Evolutionary conservation across 2,113 vertebrate species (phyloP), one percentile per base, ranked within the genome.

Genomic region (Saccopteryx bilineata): DNA sequence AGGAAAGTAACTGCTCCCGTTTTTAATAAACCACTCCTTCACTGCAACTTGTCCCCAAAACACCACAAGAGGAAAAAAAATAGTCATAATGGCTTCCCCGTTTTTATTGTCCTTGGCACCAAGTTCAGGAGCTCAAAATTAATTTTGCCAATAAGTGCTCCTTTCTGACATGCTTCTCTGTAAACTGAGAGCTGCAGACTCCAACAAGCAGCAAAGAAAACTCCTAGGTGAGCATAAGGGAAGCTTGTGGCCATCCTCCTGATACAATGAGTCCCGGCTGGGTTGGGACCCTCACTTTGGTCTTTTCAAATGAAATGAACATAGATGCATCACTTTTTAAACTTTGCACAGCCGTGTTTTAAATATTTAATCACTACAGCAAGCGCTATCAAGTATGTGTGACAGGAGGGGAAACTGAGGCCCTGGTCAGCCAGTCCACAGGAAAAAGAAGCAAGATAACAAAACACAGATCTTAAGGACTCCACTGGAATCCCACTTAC

Each of bases 121-220:
- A 91, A 92, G 33, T 84, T 94, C 78, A 81, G 69, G 50, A 9
- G 15, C 72, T 96, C 61, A 39, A 94, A 96, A 66, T 81, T 94
- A 94, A 96, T 95, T 93, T 81, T 65, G 58, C 78, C 69, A 96
- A 72, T 96, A 96, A 93, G 4, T 86, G 31, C 50, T 85, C 8
- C 52, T 96, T 85, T 85, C 80, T 72, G 79, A 94, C 86, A 12
- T 14, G 2, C 83, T 79, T 94, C 74, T 92, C 33, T n/a, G 5
- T 69, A 72, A 87, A 66, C 65, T 5, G n/a, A 78, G 56, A 92
- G 69, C 9, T 1, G 17, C 54, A 95, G 11, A 6, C 12, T 79
- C 68, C 31, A 83, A 56, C 17, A 79, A 4, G 31, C 54, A 91
- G 12, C 14, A 61, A 87, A 83, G 54, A 86, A 96, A 90, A 79